Percentiles rank a stretch among this genome's conserved stretches.
phyloP scores from a whole-genome alignment of 2,113 vertebrate species.

The Pogonocichla stellata region DNA sequence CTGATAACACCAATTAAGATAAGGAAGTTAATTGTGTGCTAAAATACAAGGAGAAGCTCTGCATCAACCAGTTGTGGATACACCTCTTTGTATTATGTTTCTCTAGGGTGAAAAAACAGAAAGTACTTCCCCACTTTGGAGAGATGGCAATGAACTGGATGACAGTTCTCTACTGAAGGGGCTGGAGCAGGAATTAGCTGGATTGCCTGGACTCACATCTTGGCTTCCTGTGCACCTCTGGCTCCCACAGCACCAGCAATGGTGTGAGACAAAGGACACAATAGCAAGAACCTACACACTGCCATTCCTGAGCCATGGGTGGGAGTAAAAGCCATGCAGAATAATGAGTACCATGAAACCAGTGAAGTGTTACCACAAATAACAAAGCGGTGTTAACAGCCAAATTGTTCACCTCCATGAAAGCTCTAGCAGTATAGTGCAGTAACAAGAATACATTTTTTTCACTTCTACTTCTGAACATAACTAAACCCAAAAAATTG shows the following conservation, averaged over 20 bases:
- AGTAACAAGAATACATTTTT: neutral
- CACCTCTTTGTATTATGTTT: neutral
- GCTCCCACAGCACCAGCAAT: accelerated
- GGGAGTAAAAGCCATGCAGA: neutral
- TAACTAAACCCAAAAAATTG: neutral
- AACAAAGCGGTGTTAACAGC: neutral
- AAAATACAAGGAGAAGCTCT: neutral
- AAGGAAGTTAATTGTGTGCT: neutral
- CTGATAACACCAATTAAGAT: accelerated
- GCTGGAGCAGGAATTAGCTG: neutral
- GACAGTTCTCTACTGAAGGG: neutral
- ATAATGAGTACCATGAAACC: neutral
- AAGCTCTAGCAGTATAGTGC: neutral
- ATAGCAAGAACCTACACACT: neutral
- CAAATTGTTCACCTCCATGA: neutral
- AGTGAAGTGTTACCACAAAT: neutral
- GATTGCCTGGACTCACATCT: neutral
- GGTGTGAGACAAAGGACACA: neutral
- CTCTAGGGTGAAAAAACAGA: neutral
- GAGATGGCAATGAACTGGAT: neutral
- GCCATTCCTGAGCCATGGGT: neutral
- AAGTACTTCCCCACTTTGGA: neutral
- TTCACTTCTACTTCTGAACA: neutral
- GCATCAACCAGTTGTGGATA: neutral
- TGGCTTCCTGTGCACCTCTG: neutral